Conservation (phyloP, 1,140 invertebrate genomes). For the Aphelenchoides avenae region DNA sequence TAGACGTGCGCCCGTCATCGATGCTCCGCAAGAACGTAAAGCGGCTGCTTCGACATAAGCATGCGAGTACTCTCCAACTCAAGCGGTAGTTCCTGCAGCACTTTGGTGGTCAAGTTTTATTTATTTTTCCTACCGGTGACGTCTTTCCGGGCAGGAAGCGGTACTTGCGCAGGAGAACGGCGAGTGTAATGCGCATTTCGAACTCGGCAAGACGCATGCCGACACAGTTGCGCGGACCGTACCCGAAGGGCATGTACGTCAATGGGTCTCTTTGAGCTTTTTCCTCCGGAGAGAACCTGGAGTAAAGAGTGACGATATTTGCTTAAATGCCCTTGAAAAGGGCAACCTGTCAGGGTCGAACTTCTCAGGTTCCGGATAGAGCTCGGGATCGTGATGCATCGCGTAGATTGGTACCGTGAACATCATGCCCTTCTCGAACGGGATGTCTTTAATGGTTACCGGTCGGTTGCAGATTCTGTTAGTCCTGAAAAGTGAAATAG, state of each 20-base stretch:
- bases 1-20: no score
- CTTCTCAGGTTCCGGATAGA: conserved; percentile 24
- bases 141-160: conserved; percentile 9
- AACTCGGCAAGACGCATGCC: conserved; percentile 69
- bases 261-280: conserved; percentile 44
- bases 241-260: conserved; percentile 63
- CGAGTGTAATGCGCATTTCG: conserved; percentile 67
- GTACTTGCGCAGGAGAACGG: conserved; percentile 47
- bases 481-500: conserved; percentile 1
- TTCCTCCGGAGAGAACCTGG: conserved; percentile 20
- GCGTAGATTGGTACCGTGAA: conserved; percentile 21
- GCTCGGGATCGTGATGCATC: conserved; percentile 20
- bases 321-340: no score
- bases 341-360: conserved; percentile 34
- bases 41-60: no score
- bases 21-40: no score
- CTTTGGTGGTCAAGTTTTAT: no score
- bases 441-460: conserved; percentile 15
- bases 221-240: conserved; percentile 64
- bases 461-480: conserved; percentile 16
- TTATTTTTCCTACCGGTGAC: conserved; percentile 17
- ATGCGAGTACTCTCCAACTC: no score
- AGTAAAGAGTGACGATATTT: no score
- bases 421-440: conserved; percentile 14
- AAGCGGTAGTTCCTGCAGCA: no score